These are phyloP conservation scores for Sphaerophoria rueppellii DNA, from an alignment of 2,888 invertebrate genomes.

Conservation along the genomic window DNA sequence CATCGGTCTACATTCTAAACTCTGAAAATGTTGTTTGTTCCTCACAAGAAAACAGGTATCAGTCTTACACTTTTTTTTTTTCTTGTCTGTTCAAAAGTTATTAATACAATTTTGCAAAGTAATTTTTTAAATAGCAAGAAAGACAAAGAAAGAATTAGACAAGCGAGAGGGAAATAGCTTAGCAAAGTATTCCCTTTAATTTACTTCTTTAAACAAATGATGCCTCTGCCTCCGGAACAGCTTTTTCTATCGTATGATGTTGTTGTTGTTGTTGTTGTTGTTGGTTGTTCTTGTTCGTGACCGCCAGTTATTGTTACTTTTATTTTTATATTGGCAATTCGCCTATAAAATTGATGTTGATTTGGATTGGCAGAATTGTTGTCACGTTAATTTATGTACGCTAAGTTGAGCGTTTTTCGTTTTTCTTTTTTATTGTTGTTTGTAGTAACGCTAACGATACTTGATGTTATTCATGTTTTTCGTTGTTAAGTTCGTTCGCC, in stretches of 20 bases:
- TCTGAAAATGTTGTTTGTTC: not conserved
- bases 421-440: conserved; percentile 3
- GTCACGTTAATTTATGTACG: conserved; percentile 16
- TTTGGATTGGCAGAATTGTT: conserved; percentile 12
- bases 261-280: too few relatives aligned
- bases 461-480: not conserved
- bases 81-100: too few relatives aligned
- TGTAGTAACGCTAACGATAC: not conserved
- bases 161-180: not conserved
- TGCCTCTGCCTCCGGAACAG: too few relatives aligned
- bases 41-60: conserved; percentile 16
- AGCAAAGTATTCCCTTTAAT: conserved; percentile 29
- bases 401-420: too few relatives aligned
- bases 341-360: conserved; percentile 30
- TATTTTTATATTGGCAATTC: conserved; percentile 46
- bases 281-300: conserved; percentile 32
- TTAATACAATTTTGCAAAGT: not conserved
- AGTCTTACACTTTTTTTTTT: not conserved
- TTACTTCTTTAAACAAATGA: conserved; percentile 6
- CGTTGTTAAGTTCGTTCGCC: not conserved
- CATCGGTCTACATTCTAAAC: too few relatives aligned
- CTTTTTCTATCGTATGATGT: conserved; percentile 6
- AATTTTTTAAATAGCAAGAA: not conserved
- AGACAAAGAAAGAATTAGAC: not conserved
- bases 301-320: conserved; percentile 25